A percentile compares a stretch with the other conserved stretches of the same genome.
phyloP scores from a whole-genome alignment of 2,888 invertebrate species.

The Phyllotreta striolata region DNA sequence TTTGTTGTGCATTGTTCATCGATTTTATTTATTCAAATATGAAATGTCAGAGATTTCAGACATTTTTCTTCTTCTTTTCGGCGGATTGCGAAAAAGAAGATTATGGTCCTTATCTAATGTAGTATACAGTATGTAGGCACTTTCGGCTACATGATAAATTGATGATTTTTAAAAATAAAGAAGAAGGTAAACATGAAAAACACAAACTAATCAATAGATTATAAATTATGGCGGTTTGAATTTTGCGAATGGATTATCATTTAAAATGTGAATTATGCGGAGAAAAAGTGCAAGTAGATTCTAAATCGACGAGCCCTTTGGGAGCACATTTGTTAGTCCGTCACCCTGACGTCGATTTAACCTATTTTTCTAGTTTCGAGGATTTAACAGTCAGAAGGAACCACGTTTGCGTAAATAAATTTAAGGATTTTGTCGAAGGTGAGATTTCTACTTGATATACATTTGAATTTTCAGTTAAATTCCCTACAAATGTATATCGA shows the following conservation, averaged over 20 bases:
- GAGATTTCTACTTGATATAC: neutral
- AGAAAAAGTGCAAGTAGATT: constrained; percentile 19
- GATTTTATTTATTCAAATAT: constrained; percentile 15
- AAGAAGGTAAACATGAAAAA: too few relatives aligned
- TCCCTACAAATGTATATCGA: too few relatives aligned
- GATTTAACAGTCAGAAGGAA: neutral
- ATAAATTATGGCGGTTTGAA: constrained; percentile 1
- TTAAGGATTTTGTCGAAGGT: neutral
- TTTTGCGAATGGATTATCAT: constrained; percentile 25
- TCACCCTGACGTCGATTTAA: constrained; percentile 24
- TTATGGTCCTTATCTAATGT: too few relatives aligned
- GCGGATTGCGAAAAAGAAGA: too few relatives aligned
- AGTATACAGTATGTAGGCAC: too few relatives aligned
- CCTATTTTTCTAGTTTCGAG: constrained; percentile 21
- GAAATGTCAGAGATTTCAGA: too few relatives aligned
- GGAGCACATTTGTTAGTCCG: constrained; percentile 21
- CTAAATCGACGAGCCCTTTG: constrained; percentile 14
- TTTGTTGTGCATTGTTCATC: constrained; percentile 17
- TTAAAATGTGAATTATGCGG: constrained; percentile 27
- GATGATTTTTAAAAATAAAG: too few relatives aligned
- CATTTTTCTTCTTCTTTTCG: too few relatives aligned
- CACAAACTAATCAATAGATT: too few relatives aligned
- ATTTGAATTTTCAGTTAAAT: neutral
- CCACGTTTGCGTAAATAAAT: neutral
- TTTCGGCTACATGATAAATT: too few relatives aligned